Percentiles rank a stretch among this genome's conserved stretches.
Evolutionary conservation across 1,140 invertebrate species (phyloP).

Genomic region (Tetramorium alpestre): DNA sequence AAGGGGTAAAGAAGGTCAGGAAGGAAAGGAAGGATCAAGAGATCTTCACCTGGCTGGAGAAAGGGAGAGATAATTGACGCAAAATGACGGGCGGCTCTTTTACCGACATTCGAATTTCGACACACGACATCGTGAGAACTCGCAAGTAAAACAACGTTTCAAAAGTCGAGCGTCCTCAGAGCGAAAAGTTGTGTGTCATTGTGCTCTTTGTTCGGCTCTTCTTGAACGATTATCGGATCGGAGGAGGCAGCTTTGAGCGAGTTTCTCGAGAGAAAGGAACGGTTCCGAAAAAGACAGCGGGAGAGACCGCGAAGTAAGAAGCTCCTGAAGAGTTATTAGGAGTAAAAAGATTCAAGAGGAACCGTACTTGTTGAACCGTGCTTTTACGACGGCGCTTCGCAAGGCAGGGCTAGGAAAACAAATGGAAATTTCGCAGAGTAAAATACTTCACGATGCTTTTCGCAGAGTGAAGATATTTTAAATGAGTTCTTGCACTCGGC

Average conservation of each 20-base stretch:
- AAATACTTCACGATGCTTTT: background rate
- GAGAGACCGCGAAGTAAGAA: conserved; percentile 3
- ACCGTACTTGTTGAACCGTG: background rate
- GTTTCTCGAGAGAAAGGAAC: conserved; percentile 2
- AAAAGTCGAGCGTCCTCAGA: background rate
- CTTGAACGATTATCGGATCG: background rate
- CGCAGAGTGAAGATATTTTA: background rate
- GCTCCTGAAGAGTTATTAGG: conserved; percentile 7
- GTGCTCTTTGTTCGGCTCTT: background rate
- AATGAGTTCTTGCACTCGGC: background rate
- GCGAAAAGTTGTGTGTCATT: conserved; percentile 18
- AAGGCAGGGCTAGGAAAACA: background rate
- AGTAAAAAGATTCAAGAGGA: conserved; percentile 13
- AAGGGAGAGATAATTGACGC: conserved; percentile 28
- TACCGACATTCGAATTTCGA: conserved; percentile 21
- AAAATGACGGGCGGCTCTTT: conserved; percentile 19
- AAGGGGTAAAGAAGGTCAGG: conserved; percentile 48
- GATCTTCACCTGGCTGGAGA: background rate
- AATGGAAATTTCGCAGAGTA: background rate
- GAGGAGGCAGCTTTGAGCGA: background rate
- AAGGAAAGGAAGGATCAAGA: conserved; percentile 31
- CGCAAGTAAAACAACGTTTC: background rate
- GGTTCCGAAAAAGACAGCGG: background rate
- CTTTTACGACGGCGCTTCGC: background rate
- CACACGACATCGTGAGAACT: conserved; percentile 7